These are phyloP conservation scores for Actenoides lindsayi DNA, from an alignment of 2,113 vertebrate genomes.

Conservation along the genomic window DNA sequence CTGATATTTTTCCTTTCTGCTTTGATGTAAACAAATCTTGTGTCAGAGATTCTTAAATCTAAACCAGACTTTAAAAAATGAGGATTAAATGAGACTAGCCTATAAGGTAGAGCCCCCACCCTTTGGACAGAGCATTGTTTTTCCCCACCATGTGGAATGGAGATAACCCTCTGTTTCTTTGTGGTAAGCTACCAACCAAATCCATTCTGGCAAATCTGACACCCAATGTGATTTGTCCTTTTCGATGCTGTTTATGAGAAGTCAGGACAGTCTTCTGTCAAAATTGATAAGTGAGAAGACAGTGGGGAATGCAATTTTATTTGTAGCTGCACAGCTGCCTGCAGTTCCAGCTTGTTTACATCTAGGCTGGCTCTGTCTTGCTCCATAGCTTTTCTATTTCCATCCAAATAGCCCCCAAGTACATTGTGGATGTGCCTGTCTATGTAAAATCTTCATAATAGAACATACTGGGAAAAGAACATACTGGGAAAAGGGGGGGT, in stretches of 20 bases:
- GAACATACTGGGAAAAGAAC: not conserved
- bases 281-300: conserved; percentile 72
- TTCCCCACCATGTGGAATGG: conserved; percentile 32
- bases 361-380: conserved; percentile 52
- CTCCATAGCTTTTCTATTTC: conserved; percentile 69
- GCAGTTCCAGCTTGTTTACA: conserved; percentile 58
- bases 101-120: not conserved
- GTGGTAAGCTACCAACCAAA: conserved; percentile 57
- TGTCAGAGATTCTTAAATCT: conserved; percentile 1
- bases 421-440: not conserved
- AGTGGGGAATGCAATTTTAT: conserved; percentile 62
- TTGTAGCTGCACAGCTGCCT: conserved; percentile 64
- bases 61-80: not conserved
- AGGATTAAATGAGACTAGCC: not conserved
- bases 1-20: conserved; percentile 14
- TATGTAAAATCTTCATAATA: not conserved
- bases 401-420: conserved; percentile 33
- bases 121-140: conserved; percentile 32
- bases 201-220: conserved; percentile 68
- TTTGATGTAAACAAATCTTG: conserved; percentile 45
- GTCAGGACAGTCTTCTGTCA: conserved; percentile 72
- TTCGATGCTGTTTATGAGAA: conserved; percentile 60
- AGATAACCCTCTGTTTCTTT: conserved; percentile 64
- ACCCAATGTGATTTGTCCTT: conserved; percentile 64
- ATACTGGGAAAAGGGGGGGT: not conserved